Evolutionary conservation across 2,797 vertebrate genomes (phyloP), one percentile per base, ranked within the genome.

Genomic region (Gallirallus australis): DNA sequence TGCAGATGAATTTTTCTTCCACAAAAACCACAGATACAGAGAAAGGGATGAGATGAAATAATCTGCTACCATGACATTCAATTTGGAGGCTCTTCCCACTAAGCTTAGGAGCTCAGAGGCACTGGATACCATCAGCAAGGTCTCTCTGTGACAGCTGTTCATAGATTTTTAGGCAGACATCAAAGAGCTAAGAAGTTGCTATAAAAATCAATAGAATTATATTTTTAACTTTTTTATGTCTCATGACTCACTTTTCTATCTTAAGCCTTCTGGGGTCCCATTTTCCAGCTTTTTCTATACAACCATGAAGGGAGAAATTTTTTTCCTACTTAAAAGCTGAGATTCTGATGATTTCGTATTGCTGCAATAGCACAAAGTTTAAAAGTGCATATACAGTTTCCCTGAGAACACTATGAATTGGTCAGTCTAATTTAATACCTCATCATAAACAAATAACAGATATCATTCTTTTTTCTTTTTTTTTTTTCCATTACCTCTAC

Each of bases 211-310:
- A 90, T 90, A 82, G 66, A 96, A 92, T 69, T 86, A 69, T 88
- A 96, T 95, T 93, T 97, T 95, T 95, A 95, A 91, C 69, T 95
- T 95, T 89, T 94, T 95, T 84, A 79, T 93, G 80, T 94, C 88
- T 97, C 42, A 89, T 95, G 90, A 97, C 91, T 96, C 76, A 93
- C 10, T 90, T 91, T 90, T 91, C 85, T 91, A 78, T 93, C 88
- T 94, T 96, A 83, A 96, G 91, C 89, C 63, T 88, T 88, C 86
- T 90, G 70, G 73, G 66, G 90, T 96, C 85, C 89, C 70, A 94
- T 96, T 96, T 97, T 91, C 77, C 63, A 92, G 35, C 37, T 96
- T 84, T 60, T 87, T 81, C 73, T 84, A 31, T 68, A 93, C 56
- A 94, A 79, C 39, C 87, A 66, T 71, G 82, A 94, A 90, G 48